Conservation (phyloP, 1,140 invertebrate genomes). For the Diuraphis noxia region DNA sequence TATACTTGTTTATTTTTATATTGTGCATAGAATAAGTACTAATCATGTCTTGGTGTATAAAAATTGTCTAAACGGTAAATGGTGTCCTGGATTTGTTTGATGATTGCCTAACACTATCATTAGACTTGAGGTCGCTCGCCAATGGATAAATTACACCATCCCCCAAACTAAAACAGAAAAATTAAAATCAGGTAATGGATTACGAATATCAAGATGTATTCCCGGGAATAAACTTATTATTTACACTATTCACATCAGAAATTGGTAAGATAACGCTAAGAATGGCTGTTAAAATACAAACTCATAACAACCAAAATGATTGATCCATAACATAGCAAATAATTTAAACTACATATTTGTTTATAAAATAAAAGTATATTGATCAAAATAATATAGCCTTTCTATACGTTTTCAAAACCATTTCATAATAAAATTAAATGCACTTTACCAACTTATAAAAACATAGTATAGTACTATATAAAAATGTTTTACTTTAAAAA, state of each 20-base stretch:
- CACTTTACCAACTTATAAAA: constrained; percentile 32
- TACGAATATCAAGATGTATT: constrained; percentile 27
- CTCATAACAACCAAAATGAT: neutral
- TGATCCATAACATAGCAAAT: neutral
- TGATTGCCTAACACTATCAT: constrained; percentile 84
- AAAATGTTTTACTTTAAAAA: neutral
- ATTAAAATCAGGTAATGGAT: constrained; percentile 49
- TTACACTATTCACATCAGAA: neutral
- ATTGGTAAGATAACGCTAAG: constrained; percentile 11
- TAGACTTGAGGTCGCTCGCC: constrained; percentile 71
- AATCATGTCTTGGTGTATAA: neutral
- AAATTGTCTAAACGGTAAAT: constrained; percentile 39
- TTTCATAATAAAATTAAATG: constrained; percentile 28
- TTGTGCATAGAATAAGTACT: constrained; percentile 29
- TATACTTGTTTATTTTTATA: constrained; percentile 28
- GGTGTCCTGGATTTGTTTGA: constrained; percentile 75
- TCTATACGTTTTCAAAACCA: neutral
- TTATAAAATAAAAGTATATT: neutral
- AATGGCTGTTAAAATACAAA: neutral
- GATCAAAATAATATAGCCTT: neutral
- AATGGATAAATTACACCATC: constrained; percentile 85
- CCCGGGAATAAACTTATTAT: constrained; percentile 16
- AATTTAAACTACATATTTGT: neutral
- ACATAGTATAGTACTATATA: constrained; percentile 36
- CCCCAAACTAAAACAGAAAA: constrained; percentile 74